Conservation (phyloP, 2,113 vertebrate genomes). For the Aramus guarauna region DNA sequence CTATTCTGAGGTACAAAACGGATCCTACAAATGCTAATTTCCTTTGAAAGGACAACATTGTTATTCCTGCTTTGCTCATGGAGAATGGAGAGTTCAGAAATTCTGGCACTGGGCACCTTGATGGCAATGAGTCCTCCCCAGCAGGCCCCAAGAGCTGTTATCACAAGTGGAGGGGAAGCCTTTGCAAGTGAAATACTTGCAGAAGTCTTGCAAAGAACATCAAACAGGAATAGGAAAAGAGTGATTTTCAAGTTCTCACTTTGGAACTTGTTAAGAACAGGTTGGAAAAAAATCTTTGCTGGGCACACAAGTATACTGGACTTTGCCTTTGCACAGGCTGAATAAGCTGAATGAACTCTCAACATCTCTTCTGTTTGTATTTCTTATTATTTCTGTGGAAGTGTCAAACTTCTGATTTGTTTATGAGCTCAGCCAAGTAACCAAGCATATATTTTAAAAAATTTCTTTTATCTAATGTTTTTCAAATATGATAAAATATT, state of each 20-base stretch:
- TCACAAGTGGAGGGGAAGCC: not conserved
- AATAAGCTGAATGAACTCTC: not conserved
- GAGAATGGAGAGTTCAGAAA: not conserved
- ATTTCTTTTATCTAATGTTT: not conserved
- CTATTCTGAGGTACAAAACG: not conserved
- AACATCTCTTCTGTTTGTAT: accelerated
- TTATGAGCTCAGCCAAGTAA: not conserved
- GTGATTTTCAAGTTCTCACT: not conserved
- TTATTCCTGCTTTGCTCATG: not conserved
- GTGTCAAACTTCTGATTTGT: not conserved
- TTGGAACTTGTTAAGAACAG: not conserved
- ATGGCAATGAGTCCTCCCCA: no score
- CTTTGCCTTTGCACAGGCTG: not conserved
- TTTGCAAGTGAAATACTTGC: not conserved
- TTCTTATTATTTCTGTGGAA: not conserved
- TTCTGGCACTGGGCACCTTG: not conserved
- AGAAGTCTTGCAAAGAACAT: not conserved
- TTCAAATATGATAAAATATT: not conserved
- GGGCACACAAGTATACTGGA: not conserved
- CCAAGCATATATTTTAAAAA: not conserved
- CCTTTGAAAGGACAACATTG: not conserved
- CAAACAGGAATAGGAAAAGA: not conserved
- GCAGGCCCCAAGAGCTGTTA: not conserved
- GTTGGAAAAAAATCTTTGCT: not conserved
- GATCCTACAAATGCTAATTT: not conserved